These are phyloP conservation scores for Scolopax rusticola DNA, from an alignment of 2,797 vertebrate genomes.

Conservation along the genomic window DNA sequence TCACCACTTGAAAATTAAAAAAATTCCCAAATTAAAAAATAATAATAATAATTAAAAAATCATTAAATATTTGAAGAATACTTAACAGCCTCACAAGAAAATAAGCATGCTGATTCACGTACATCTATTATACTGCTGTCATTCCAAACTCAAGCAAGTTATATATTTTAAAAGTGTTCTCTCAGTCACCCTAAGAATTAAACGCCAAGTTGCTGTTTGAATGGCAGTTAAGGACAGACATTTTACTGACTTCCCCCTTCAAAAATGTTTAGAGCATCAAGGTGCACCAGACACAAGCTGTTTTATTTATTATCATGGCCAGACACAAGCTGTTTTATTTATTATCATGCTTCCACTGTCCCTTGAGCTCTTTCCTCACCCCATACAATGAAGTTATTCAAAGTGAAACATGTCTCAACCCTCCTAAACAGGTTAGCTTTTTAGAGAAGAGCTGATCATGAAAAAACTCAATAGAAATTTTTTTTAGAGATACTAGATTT, in stretches of 20 bases:
- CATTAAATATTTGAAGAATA: neutral
- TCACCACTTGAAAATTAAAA: neutral
- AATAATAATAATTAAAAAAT: neutral
- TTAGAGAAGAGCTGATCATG: neutral
- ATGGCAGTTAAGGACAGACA: constrained; percentile 22
- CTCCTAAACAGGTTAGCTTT: neutral
- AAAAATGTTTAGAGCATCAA: neutral
- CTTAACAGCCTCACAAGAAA: neutral
- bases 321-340: neutral
- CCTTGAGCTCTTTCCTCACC: constrained; percentile 15
- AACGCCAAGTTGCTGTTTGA: neutral
- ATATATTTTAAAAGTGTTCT: neutral
- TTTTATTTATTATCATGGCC: neutral
- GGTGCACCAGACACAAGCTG: neutral
- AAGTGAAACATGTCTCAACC: neutral
- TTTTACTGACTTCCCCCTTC: neutral
- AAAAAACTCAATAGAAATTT: neutral
- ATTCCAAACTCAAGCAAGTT: neutral
- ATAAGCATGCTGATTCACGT: accelerated
- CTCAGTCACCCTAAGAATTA: neutral
- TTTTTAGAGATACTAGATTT: neutral
- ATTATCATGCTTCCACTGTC: neutral
- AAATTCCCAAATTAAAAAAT: neutral
- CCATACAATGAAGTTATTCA: neutral
- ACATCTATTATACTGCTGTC: neutral